Conservation (phyloP, 2,113 vertebrate genomes). For the Entelurus aequoreus region DNA sequence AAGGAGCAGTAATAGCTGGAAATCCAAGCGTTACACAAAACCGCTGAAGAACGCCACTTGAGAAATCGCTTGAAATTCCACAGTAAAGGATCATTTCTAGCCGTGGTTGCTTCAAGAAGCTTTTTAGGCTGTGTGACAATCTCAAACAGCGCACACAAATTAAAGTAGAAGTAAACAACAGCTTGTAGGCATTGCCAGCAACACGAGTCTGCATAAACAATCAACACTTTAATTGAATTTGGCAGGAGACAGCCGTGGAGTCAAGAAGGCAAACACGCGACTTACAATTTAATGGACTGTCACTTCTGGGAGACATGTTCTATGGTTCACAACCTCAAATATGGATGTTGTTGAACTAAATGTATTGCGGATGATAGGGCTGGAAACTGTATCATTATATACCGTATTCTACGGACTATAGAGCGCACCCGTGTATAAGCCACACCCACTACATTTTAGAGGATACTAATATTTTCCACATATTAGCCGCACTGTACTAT, state of each 20-base stretch:
- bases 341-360: no score
- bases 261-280: slow-evolving; percentile 28
- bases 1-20: slow-evolving; percentile 22
- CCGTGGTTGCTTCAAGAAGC: no score
- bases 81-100: no score
- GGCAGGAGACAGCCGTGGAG: slow-evolving; percentile 49
- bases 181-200: background rate
- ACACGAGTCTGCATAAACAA: slow-evolving; percentile 33
- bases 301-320: background rate
- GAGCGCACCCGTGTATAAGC: no score
- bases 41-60: background rate
- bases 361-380: no score
- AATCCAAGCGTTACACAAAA: slow-evolving; percentile 22
- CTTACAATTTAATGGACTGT: background rate
- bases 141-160: no score
- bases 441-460: no score
- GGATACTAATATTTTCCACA: no score
- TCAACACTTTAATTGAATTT: slow-evolving; percentile 39
- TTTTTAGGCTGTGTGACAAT: no score
- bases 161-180: background rate
- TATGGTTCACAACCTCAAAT: background rate
- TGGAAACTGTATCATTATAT: background rate
- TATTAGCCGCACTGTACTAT: no score
- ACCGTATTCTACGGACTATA: background rate
- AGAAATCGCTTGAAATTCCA: no score